Evolutionary conservation across 1,140 invertebrate species (phyloP), one percentile per base, ranked within the genome.

Genomic region (Aphelenchoides avenae): DNA sequence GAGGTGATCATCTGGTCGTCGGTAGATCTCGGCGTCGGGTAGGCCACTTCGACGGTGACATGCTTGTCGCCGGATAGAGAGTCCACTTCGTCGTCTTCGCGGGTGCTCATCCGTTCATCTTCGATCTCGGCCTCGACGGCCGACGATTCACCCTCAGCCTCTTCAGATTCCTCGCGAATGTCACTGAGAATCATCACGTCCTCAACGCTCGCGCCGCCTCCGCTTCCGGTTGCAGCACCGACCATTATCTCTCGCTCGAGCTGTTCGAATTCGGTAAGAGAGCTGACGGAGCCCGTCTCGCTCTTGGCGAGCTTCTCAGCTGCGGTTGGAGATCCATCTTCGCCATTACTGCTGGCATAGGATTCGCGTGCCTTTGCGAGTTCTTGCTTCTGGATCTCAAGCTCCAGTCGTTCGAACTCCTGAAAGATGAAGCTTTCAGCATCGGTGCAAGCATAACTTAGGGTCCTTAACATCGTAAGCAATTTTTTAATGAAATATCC

Each of bases 251-350:
- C 71, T 13, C 60, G 41, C 39, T 73, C 71, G 1, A 75, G 42
- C 37, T 55, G 57, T 47, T 73, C 71, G 43, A 73, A 73, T 57
- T 73, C 71, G 20, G 52, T 57, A 18, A 73, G 49, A 9, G 72
- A 75, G 26, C 53, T 69, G 1, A 55, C 26, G 26, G 15, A 5
- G 22, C 18, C 20, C 24, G 29, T 31, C 9, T 33, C 41, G 5
- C 52, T 22, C 20, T 40, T 20, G 9, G 24, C 29, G 4, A 30
- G n/a, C 20, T 47, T 29, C 29, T 26, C 39, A 36, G 56, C 20
- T 27, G 29, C 43, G 31, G 37, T 57, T 61, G 13, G 57, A 27
- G 24, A 58, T 36, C 24, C 42, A 26, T 43, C n/a, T 43, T 43
- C 41, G 30, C 26, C 34, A 36, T 18, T 18, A 22, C 48, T 13